A percentile compares a stretch with the other conserved stretches of the same genome.
Conservation (phyloP, 2,888 invertebrate genomes). For the Drosophila testacea region DNA sequence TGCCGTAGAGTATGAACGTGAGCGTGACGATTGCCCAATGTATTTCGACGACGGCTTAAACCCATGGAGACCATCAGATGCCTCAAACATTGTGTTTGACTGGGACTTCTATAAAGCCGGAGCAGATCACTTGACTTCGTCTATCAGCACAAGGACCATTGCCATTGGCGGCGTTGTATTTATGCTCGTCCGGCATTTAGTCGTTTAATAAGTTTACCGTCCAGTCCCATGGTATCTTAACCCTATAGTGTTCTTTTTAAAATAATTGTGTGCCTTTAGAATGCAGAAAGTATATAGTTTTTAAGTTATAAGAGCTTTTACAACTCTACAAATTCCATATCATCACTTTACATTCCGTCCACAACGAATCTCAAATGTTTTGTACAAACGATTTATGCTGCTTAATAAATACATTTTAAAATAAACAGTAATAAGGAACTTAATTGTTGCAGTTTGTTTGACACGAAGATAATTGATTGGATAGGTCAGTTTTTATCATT, state of each 20-base stretch:
- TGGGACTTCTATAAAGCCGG: slow-evolving; percentile 86
- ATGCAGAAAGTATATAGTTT: slow-evolving; percentile 31
- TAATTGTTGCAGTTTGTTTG: too few relatives aligned
- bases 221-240: slow-evolving; percentile 7
- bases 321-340: slow-evolving; percentile 19
- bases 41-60: slow-evolving; percentile 97
- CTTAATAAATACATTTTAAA: slow-evolving; percentile 40
- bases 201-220: slow-evolving; percentile 30
- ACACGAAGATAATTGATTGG: too few relatives aligned
- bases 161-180: slow-evolving; percentile 30
- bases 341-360: slow-evolving; percentile 51
- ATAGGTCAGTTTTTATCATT: too few relatives aligned
- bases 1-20: slow-evolving; percentile 96
- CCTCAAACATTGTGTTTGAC: slow-evolving; percentile 90
- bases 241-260: slow-evolving; percentile 23
- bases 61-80: slow-evolving; percentile 92
- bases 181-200: slow-evolving; percentile 40
- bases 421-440: too few relatives aligned
- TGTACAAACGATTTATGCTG: slow-evolving; percentile 52
- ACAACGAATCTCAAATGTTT: slow-evolving; percentile 65
- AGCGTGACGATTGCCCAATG: slow-evolving; percentile 98
- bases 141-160: slow-evolving; percentile 5
- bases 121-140: slow-evolving; percentile 48
- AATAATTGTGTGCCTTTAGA: slow-evolving; percentile 60
- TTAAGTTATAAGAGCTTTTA: slow-evolving; percentile 41